Percentiles rank a stretch among this genome's conserved stretches.
These are phyloP conservation scores for Meteorus sp. DNA, from an alignment of 1,140 invertebrate species.

Conservation along the genomic window DNA sequence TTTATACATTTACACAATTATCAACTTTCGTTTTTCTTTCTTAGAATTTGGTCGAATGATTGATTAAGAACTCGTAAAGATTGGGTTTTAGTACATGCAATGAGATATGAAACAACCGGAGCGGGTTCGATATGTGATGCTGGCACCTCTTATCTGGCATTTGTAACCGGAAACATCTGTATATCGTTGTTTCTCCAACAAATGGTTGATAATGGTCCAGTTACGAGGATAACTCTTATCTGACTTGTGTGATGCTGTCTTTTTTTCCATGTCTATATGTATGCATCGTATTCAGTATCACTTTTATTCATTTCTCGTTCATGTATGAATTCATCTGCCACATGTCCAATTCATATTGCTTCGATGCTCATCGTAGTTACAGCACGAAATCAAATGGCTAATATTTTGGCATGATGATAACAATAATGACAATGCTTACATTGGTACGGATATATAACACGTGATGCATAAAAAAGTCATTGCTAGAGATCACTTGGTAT, in stretches of 20 bases:
- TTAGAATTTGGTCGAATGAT: no score
- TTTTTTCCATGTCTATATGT: no score
- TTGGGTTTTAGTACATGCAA: neutral
- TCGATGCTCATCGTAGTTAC: no score
- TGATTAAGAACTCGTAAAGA: no score
- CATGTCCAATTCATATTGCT: no score
- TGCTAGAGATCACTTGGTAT: slow-evolving; percentile 18
- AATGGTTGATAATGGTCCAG: slow-evolving; percentile 30
- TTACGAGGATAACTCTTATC: slow-evolving; percentile 12
- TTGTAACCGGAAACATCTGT: slow-evolving; percentile 50
- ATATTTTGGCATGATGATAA: neutral
- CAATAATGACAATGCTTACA: slow-evolving; percentile 3
- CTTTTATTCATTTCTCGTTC: no score
- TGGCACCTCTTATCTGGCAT: slow-evolving; percentile 46
- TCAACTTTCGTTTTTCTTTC: no score
- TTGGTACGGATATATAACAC: neutral
- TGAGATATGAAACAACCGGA: neutral
- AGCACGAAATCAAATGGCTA: no score
- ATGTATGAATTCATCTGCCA: no score
- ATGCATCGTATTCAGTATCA: no score
- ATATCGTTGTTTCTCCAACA: slow-evolving; percentile 42
- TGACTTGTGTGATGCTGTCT: neutral
- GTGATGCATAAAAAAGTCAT: slow-evolving; percentile 20
- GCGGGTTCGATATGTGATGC: neutral
- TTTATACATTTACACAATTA: no score